A percentile compares a stretch with the other conserved stretches of the same genome.
Conservation (phyloP, 2,797 vertebrate genomes). For the Florisuga fusca region DNA sequence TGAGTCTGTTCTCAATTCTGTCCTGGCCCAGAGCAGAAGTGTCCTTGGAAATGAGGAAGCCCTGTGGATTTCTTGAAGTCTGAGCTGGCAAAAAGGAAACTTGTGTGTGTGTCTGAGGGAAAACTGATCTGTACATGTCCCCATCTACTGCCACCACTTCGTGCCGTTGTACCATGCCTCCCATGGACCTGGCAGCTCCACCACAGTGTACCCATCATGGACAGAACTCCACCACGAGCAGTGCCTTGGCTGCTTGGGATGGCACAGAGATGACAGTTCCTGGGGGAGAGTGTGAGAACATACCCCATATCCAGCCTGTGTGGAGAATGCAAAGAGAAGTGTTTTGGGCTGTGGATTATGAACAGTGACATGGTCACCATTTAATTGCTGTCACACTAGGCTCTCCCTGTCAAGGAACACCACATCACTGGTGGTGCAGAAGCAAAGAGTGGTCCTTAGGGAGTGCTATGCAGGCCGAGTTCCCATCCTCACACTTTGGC, state of each 20-base stretch:
- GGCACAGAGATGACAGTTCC: neutral
- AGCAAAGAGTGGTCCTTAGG: neutral
- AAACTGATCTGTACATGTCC: neutral
- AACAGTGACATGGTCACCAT: neutral
- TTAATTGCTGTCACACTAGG: neutral
- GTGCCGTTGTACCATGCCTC: neutral
- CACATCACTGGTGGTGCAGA: accelerated
- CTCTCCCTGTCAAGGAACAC: neutral
- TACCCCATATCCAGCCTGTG: neutral
- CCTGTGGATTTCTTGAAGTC: neutral
- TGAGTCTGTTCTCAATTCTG: neutral
- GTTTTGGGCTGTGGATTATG: neutral
- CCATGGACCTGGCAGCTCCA: neutral
- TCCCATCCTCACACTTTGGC: neutral
- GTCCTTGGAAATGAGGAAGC: neutral
- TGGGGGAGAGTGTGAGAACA: neutral
- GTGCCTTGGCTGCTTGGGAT: accelerated
- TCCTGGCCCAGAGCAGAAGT: neutral
- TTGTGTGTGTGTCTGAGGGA: accelerated
- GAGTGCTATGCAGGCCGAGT: neutral
- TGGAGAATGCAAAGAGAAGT: neutral
- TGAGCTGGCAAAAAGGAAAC: neutral
- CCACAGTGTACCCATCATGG: neutral
- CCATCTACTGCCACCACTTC: neutral
- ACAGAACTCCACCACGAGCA: neutral